Percentiles rank a stretch among this genome's conserved stretches.
Evolutionary conservation across 23 tunicate genomes (phyloP).

Genomic region (Clavelina lepadiformis): DNA sequence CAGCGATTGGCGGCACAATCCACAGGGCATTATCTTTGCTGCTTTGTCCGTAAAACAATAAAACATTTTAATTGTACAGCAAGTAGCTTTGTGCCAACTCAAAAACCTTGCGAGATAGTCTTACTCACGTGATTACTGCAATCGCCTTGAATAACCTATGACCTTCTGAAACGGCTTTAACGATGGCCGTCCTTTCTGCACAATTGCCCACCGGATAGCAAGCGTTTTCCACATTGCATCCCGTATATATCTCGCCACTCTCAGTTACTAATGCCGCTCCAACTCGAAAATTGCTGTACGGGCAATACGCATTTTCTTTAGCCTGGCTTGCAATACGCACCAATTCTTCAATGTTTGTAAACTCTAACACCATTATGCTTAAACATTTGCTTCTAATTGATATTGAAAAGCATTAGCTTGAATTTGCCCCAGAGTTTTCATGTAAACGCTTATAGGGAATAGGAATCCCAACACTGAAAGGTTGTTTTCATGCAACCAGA

Average conservation of each 20-base stretch:
- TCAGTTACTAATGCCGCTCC: conserved; percentile 71
- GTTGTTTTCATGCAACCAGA: no score
- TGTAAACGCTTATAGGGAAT: no score
- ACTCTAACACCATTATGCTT: not conserved
- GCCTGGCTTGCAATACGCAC: conserved; percentile 20
- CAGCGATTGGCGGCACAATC: conserved; percentile 58
- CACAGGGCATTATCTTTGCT: conserved; percentile 37
- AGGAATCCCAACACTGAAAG: no score
- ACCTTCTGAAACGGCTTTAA: conserved; percentile 82
- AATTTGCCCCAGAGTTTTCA: no score
- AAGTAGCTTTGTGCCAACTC: no score
- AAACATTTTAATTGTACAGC: not conserved
- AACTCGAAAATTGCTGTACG: conserved; percentile 87
- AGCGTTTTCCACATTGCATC: conserved; percentile 92
- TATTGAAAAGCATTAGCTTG: no score
- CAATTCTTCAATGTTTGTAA: conserved; percentile 18
- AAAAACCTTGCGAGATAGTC: no score
- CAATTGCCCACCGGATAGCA: conserved; percentile 61
- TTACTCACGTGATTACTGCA: conserved; percentile 66
- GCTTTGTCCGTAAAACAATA: conserved; percentile 18
- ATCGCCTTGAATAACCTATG: conserved; percentile 34
- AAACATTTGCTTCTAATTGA: no score
- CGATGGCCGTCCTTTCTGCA: conserved; percentile 76
- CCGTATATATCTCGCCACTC: conserved; percentile 44
- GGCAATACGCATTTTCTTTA: conserved; percentile 58